phyloP scores from a whole-genome alignment of 2,113 vertebrate species.

The Pampusana beccarii region DNA sequence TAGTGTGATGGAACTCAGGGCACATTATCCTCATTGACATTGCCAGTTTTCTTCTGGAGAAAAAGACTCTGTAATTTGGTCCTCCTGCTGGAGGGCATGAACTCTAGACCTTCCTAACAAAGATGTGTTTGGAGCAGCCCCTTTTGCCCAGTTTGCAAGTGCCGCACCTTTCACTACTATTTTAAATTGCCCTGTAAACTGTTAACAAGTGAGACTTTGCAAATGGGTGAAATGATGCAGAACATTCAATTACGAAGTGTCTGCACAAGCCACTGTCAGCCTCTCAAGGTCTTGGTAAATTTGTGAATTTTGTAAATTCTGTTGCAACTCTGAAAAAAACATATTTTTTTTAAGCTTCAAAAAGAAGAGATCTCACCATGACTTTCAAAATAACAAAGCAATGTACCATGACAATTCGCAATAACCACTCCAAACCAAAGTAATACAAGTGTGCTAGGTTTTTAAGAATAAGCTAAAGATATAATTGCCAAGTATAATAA shows the following conservation, averaged over 20 bases:
- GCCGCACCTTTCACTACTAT: background rate
- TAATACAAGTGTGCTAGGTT: background rate
- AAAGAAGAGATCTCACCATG: background rate
- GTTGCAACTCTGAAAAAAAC: background rate
- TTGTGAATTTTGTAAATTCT: background rate
- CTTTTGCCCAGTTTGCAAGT: background rate
- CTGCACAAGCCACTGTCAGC: background rate
- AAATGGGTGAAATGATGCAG: slow-evolving; percentile 6
- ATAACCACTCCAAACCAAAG: background rate
- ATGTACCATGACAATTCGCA: background rate
- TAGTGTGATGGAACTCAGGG: accelerated
- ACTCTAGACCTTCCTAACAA: background rate
- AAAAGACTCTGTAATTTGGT: background rate
- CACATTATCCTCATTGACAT: background rate
- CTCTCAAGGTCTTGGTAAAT: background rate
- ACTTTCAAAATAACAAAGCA: background rate
- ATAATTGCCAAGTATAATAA: background rate
- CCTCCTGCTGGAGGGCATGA: background rate
- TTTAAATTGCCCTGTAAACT: background rate
- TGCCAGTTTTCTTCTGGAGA: background rate
- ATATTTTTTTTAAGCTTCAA: background rate
- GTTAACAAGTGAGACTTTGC: background rate
- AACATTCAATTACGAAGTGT: slow-evolving; percentile 25
- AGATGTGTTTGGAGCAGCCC: background rate
- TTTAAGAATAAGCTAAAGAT: background rate